Evolutionary conservation across 2,797 vertebrate species (phyloP).

Genomic region (Crypturellus tataupa): DNA sequence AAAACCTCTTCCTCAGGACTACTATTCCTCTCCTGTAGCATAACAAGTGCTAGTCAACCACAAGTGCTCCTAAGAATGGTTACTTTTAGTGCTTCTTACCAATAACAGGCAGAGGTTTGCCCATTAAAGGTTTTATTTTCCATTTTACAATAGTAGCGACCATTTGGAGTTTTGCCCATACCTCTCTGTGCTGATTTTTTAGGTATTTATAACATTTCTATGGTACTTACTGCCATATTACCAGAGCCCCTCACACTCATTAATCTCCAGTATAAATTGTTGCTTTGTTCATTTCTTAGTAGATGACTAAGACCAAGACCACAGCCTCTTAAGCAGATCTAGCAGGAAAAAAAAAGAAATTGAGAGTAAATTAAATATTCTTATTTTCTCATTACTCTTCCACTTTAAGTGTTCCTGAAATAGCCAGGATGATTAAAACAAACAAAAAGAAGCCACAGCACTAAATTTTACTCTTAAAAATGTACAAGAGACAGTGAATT

Average conservation of each 20-base stretch:
- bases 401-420: slow-evolving; percentile 43
- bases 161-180: slow-evolving; percentile 58
- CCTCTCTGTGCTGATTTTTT: slow-evolving; percentile 44
- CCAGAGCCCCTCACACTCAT: slow-evolving; percentile 47
- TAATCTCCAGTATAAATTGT: slow-evolving; percentile 59
- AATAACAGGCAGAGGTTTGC: slow-evolving; percentile 69
- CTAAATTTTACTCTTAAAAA: slow-evolving; percentile 12
- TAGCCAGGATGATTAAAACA: slow-evolving; percentile 31
- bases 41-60: slow-evolving; percentile 65
- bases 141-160: slow-evolving; percentile 11
- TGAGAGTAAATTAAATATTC: slow-evolving; percentile 38
- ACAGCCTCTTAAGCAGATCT: slow-evolving; percentile 55
- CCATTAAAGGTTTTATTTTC: slow-evolving; percentile 69
- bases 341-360: slow-evolving; percentile 30
- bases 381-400: slow-evolving; percentile 52
- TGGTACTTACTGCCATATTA: slow-evolving; percentile 29
- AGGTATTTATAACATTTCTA: slow-evolving; percentile 73
- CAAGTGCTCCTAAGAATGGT: slow-evolving; percentile 66
- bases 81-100: slow-evolving; percentile 73
- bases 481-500: background rate
- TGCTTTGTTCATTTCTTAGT: slow-evolving; percentile 54
- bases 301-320: slow-evolving; percentile 55
- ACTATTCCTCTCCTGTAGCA: slow-evolving; percentile 9
- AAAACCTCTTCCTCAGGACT: slow-evolving; percentile 68
- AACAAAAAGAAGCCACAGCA: background rate